Base-by-base conservation (phyloP, 2,888 invertebrate species). In the Drosophila trichaetosa region DNA sequence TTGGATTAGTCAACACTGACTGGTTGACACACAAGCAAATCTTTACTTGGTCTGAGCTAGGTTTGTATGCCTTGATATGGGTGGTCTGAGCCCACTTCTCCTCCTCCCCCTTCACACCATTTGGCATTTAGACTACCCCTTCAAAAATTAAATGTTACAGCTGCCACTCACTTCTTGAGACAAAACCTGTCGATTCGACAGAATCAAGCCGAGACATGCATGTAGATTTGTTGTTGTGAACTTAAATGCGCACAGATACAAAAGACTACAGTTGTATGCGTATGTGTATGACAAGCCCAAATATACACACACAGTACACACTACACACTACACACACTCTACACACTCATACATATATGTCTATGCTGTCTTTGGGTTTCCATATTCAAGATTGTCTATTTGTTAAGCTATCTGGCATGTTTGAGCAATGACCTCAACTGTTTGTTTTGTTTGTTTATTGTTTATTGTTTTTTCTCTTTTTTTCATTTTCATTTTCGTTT, bases 401-500 rank as follows among this genome's bases (percentile, higher is more conserved):
- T 78, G 69, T 73, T 64, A 58, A 74, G 66, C 54, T 59, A 49
- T 48, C 71, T 60, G 49, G 66, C 66, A 42, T 67, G 70, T 71
- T 76, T 82, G 78, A 83, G 77, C 77, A 82, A 82, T 82, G 85
- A 87, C 85, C 87, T 82, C 82, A 73, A 58, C 69, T 64, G 76
- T 78, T 78, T 79, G 67, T 70, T 77, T 79, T 62, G 80, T 76
- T 78, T 79, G 58, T 70, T 77, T 74, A 67, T 78, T 79, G 64
- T 70, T 77, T 74, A 69, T 74, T 74, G 60, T 78, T 70, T 76
- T 74, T 53, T 46, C 46, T 58, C 13, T 59, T 54, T 46, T 33
- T 38, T 58, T 62, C n/a, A 29, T 57, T 54, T 33, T 27, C 21
- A 24, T 54, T n/a, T 29, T 51, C 1, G 2, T 34, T 34, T 34